Evolutionary conservation across 1,140 invertebrate species (phyloP), one percentile per base, ranked within the genome.

Genomic region (Halyomorpha halys): DNA sequence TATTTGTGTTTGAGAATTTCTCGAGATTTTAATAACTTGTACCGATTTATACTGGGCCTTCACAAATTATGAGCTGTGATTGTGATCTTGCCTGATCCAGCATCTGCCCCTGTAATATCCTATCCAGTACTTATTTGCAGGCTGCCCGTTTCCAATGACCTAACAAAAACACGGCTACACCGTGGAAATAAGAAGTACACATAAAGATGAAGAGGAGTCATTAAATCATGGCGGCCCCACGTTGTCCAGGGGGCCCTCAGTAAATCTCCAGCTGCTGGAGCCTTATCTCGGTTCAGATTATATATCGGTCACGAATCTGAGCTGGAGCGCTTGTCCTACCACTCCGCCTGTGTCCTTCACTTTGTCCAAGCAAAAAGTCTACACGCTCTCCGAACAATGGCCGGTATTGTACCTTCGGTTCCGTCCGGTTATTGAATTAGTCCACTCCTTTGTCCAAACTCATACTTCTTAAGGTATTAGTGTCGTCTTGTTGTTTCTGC

Each of bases 221-320:
- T 49, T 49, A 49, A 49, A 49, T 49, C 47, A 49, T 49, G 47
- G 47, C 21, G n/a, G 47, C n/a, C 47, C n/a, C 47, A 49, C 47
- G n/a, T 18, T 49, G 47, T 49, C 47, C 47, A 49, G n/a, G 47
- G 47, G 47, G 47, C n/a, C 47, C 6, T 16, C 47, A 21, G 47
- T 49, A 49, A 49, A 49, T 49, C 47, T 49, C 21, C n/a, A 19
- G n/a, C 47, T 19, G n/a, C 21, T 18, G 47, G 47, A 49, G 21
- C 47, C 47, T 49, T 49, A 49, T 49, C 47, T 49, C 21, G 47
- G n/a, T 21, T 19, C n/a, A 49, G 47, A 49, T 49, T 49, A 49
- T 49, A 49, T 49, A 49, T 49, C 47, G 47, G 47, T 49, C 47
- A 49, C 47, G 47, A 49, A 21, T 49, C 47, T 49, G n/a, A 18